Conservation (phyloP, 2,797 vertebrate species). For the Acipenser oxyrinchus region DNA sequence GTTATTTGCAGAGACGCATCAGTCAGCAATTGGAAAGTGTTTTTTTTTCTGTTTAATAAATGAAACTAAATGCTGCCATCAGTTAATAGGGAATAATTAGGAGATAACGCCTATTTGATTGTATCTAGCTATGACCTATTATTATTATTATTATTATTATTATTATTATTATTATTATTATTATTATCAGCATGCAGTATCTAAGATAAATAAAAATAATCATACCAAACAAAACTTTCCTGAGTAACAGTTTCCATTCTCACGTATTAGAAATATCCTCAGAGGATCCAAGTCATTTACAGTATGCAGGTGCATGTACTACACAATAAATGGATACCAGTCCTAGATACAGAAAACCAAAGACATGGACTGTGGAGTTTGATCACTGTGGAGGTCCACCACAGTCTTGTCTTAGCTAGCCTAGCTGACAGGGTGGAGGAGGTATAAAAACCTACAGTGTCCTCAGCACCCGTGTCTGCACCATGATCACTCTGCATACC, state of each 20-base stretch:
- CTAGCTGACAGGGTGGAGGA: too few relatives aligned
- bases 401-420: too few relatives aligned
- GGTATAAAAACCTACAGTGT: too few relatives aligned
- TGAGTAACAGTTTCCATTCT: background rate
- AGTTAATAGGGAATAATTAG: constrained; percentile 5
- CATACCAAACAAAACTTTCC: background rate
- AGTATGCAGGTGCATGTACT: too few relatives aligned
- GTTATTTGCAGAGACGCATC: background rate
- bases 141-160: background rate
- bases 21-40: background rate
- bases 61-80: background rate
- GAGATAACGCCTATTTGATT: background rate
- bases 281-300: background rate
- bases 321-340: too few relatives aligned
- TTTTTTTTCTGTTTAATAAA: background rate
- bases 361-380: too few relatives aligned
- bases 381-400: too few relatives aligned
- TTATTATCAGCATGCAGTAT: background rate
- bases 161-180: background rate
- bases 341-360: too few relatives aligned
- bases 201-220: constrained; percentile 12
- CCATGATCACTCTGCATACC: too few relatives aligned
- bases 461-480: too few relatives aligned
- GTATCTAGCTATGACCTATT: background rate
- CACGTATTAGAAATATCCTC: background rate